Base-by-base conservation (phyloP, 2,797 vertebrate species). In the Chanos chanos region DNA sequence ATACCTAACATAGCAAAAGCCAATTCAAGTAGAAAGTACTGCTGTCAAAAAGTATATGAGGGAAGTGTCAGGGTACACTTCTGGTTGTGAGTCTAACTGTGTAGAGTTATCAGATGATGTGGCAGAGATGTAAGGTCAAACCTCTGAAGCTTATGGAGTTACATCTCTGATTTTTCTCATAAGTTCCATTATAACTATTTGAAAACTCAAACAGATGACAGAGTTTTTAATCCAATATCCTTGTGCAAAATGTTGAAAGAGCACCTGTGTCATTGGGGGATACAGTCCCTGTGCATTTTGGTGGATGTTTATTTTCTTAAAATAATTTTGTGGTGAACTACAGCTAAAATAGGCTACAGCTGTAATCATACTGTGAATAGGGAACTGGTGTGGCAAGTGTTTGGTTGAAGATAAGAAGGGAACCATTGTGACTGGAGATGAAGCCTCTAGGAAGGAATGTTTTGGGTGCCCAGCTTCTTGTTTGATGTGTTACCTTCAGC, bases 361-460 rank as follows among this genome's bases (percentile, higher is more conserved):
- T 84, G 83, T 88, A 89, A 88, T 87, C 85, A 85, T 74, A 77
- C 83, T 85, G 88, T 89, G 86, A 86, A 86, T 88, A 82, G 82
- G n/a, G 77, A 81, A 83, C 73, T 78, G 80, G 86, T 83, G 85
- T 84, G 84, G 83, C 86, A 89, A 88, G 86, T 89, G 88, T 87
- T 88, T 81, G 77, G 78, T 81, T 65, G 69, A 70, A 85, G 86
- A 89, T 89, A 89, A 89, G 84, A 70, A 18, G 49, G 76, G 75
- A 81, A 74, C 73, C 78, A 84, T 86, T 85, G 86, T 88, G 73
- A 78, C 77, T 75, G 59, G 16, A 57, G 49, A 78, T 52, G 80
- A 71, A 82, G 75, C 69, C 81, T 85, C 85, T 86, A 79, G 53
- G 59, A 50, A 49, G 68, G 47, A 86, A 86, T 86, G 82, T 87